Base-by-base conservation (phyloP, 2,888 invertebrate genomes). In the Drosophila testacea region DNA sequence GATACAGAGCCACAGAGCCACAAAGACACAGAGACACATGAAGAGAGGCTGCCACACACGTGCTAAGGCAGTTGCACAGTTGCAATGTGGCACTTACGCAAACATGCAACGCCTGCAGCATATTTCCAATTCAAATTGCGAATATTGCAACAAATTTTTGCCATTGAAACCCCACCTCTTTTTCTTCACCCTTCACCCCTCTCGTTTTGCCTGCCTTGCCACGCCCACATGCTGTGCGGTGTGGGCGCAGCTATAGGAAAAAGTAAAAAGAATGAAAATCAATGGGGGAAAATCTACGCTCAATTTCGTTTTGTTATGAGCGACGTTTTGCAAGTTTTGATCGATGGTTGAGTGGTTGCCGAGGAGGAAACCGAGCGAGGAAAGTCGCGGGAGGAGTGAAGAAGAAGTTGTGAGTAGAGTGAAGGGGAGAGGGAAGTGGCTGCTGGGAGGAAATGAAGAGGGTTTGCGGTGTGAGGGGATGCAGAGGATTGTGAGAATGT, bases 91-190 rank as follows among this genome's bases (percentile, higher is more conserved):
- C 73, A 70, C 74, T 81, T 76, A 71, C 70, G 76, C 79, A 76
- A 80, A 79, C 80, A 80, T 79, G 81, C 79, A 79, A 73, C 73
- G 80, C 80, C 80, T 79, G 76, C 82, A 80, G 79, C 80, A 76
- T 52, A 81, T 81, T 81, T 81, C 81, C 81, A 81, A 81, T 81
- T 81, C 81, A 81, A 81, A 81, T 81, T 81, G 79, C 76, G 82
- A 79, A 79, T 82, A 79, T 79, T 81, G 82, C 81, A 82, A 82
- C 80, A 82, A 82, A 81, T 81, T 81, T 79, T 79, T 60, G 28
- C 66, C 62, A 71, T 13, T 47, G 59, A 50, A 60, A 41, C 42
- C 41, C 38, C 47, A 42, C 22, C 16, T 16, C 9, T 4, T n/a
- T 7, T 10, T 7, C 34, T 28, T 0, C 47, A 1, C 42, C 34